Conservation (phyloP, 2,797 vertebrate genomes). For the Dendrocincla fuliginosa region DNA sequence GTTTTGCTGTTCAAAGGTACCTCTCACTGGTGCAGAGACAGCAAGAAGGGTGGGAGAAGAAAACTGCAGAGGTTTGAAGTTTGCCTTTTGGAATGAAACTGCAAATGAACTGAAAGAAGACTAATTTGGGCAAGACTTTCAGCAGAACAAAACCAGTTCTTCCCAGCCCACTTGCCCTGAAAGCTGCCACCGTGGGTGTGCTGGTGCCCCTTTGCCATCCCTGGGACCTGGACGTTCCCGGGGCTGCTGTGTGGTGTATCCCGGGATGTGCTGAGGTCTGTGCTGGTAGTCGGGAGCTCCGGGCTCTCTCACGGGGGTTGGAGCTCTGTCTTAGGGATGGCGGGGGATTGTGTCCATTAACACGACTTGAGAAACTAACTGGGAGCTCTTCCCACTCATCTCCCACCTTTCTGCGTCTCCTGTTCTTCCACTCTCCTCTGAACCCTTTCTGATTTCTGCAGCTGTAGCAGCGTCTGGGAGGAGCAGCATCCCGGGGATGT, state of each 20-base stretch:
- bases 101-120: neutral
- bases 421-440: neutral
- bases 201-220: neutral
- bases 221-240: rapidly evolving
- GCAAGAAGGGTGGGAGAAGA: neutral
- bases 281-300: rapidly evolving
- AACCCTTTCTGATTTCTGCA: neutral
- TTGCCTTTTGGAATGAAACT: neutral
- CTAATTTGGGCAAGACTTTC: neutral
- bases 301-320: neutral
- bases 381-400: rapidly evolving
- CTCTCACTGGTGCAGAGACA: neutral
- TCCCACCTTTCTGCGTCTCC: neutral
- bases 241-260: rapidly evolving
- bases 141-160: rapidly evolving
- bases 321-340: neutral
- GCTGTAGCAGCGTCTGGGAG: neutral
- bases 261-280: rapidly evolving
- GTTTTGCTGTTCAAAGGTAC: neutral
- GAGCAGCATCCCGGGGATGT: neutral
- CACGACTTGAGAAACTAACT: neutral
- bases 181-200: neutral
- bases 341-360: neutral
- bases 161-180: neutral
- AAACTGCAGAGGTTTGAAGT: neutral